These are phyloP conservation scores for Araneus ventricosus DNA, from an alignment of 1,140 invertebrate species.

Conservation along the genomic window DNA sequence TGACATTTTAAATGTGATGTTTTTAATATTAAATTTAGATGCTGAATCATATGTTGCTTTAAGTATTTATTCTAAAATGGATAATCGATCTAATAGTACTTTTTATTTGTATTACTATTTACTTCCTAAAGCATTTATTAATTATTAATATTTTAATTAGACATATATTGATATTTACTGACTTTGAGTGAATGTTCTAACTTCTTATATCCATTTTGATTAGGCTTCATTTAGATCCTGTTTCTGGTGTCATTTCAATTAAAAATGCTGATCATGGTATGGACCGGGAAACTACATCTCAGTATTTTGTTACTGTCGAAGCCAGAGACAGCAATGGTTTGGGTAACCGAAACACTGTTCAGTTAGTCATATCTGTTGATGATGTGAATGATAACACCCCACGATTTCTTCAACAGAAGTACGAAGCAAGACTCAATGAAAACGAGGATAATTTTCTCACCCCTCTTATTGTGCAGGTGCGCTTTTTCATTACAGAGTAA, in stretches of 20 bases:
- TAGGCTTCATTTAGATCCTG: slow-evolving; percentile 89
- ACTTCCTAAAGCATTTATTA: too few species aligned
- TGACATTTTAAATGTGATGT: too few species aligned
- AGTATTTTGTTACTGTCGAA: slow-evolving; percentile 94
- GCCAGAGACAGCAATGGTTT: slow-evolving; percentile 92
- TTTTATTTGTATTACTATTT: too few species aligned
- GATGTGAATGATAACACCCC: slow-evolving; percentile 95
- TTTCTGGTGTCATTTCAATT: slow-evolving; percentile 90
- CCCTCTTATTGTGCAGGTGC: slow-evolving; percentile 88
- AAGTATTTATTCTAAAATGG: too few species aligned
- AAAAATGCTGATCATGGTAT: slow-evolving; percentile 85
- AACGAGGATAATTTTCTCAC: slow-evolving; percentile 89
- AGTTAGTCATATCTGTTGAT: slow-evolving; percentile 90
- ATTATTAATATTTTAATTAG: too few species aligned
- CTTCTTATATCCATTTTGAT: slow-evolving; percentile 77
- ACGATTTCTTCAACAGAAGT: slow-evolving; percentile 89
- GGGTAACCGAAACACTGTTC: slow-evolving; percentile 92
- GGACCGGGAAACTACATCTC: slow-evolving; percentile 91
- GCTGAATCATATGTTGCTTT: too few species aligned
- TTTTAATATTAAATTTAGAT: too few species aligned
- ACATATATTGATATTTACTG: too few species aligned
- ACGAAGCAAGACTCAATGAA: slow-evolving; percentile 91
- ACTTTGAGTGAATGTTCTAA: background rate
- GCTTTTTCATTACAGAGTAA: slow-evolving; percentile 75
- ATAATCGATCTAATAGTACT: too few species aligned